A percentile compares a stretch with the other conserved stretches of the same genome.
Conservation (phyloP, 2,113 vertebrate species). For the Cepphus grylle region DNA sequence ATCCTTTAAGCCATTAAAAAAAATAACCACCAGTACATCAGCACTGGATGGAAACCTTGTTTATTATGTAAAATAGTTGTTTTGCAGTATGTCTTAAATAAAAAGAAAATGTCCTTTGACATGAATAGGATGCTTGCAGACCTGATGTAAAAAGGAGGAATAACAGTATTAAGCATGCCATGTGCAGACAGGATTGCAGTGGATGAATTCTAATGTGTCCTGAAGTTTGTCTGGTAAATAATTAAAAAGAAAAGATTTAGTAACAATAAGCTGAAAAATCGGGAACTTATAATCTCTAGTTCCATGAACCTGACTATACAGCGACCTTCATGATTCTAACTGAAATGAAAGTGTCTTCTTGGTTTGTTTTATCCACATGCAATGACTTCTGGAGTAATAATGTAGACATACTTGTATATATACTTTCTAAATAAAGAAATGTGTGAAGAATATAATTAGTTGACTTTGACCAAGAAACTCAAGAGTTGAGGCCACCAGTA, state of each 20-base stretch:
- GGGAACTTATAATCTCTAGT: background rate
- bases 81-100: slow-evolving; percentile 1
- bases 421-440: background rate
- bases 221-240: background rate
- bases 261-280: background rate
- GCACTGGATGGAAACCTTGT: slow-evolving; percentile 59
- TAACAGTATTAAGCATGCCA: background rate
- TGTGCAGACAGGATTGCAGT: background rate
- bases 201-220: background rate
- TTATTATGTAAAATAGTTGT: background rate
- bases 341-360: background rate
- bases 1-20: slow-evolving; percentile 24
- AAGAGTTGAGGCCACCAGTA: background rate
- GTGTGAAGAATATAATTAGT: background rate
- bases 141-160: background rate
- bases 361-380: background rate
- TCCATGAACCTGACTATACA: background rate
- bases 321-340: background rate
- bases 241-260: background rate
- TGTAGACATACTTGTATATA: background rate
- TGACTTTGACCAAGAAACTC: background rate
- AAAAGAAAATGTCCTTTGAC: background rate
- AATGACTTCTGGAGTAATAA: background rate
- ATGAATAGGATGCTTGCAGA: background rate
- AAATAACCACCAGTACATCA: slow-evolving; percentile 28